phyloP scores from a whole-genome alignment of 2,888 invertebrate genomes.

The Diplolepis rosae region DNA sequence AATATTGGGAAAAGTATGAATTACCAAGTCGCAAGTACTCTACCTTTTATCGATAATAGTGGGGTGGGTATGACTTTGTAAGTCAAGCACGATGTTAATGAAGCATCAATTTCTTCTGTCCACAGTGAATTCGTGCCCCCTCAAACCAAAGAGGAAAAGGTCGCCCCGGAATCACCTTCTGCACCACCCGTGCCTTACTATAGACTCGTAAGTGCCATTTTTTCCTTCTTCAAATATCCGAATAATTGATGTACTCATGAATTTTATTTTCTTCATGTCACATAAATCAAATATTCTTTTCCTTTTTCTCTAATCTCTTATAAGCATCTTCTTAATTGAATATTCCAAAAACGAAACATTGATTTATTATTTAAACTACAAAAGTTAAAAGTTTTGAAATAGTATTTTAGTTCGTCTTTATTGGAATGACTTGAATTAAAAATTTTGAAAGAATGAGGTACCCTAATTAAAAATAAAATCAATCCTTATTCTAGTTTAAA shows the following conservation, averaged over 20 bases:
- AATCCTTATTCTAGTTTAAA: too few species aligned
- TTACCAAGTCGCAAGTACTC: constrained; percentile 42
- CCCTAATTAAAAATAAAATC: too few species aligned
- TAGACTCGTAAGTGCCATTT: constrained; percentile 64
- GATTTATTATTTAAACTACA: too few species aligned
- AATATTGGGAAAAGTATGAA: constrained; percentile 25
- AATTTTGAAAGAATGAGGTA: too few species aligned
- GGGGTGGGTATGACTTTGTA: constrained; percentile 26
- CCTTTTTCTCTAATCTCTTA: background rate
- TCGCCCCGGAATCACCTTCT: constrained; percentile 50
- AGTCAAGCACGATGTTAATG: constrained; percentile 42
- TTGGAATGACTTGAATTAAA: too few species aligned
- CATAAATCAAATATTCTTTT: background rate
- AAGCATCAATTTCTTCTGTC: constrained; percentile 58
- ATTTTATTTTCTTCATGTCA: background rate
- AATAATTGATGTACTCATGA: constrained; percentile 33
- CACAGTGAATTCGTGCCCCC: constrained; percentile 70
- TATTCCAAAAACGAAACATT: too few species aligned
- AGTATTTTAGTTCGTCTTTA: too few species aligned
- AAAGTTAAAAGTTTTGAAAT: too few species aligned
- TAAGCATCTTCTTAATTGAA: too few species aligned
- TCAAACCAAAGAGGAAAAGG: constrained; percentile 68
- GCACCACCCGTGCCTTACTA: constrained; percentile 68
- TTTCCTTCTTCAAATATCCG: background rate
- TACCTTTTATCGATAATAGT: constrained; percentile 43